Percentiles rank a stretch among this genome's conserved stretches.
Conservation (phyloP, 1,140 invertebrate species). For the Tetramorium parvispinum region DNA sequence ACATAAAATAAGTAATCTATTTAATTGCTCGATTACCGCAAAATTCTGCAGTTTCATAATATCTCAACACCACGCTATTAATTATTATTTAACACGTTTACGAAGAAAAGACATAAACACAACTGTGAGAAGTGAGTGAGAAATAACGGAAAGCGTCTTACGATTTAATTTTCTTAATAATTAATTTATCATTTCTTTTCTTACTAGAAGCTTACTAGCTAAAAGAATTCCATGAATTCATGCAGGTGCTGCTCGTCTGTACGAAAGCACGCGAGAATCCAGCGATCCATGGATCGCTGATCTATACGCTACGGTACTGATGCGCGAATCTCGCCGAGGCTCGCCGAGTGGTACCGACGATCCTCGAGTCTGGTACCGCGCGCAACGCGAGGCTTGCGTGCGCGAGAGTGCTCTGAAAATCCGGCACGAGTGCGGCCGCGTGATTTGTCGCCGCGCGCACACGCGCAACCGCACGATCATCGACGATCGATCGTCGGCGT, state of each 20-base stretch:
- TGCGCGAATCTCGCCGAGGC: slow-evolving; percentile 29
- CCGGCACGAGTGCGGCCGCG: slow-evolving; percentile 41
- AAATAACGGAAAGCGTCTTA: background rate
- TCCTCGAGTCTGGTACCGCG: slow-evolving; percentile 30
- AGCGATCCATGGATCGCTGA: background rate
- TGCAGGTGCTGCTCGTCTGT: background rate
- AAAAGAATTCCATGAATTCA: background rate
- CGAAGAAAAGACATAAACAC: background rate
- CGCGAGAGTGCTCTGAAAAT: slow-evolving; percentile 60
- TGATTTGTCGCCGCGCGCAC: slow-evolving; percentile 62
- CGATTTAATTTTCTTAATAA: background rate
- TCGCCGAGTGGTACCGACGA: slow-evolving; percentile 43
- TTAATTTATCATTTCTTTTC: background rate
- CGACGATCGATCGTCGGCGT: slow-evolving; percentile 11
- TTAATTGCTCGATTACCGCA: background rate
- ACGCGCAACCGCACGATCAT: background rate
- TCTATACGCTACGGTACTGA: slow-evolving; percentile 40
- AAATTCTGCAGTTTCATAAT: background rate
- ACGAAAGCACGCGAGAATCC: background rate
- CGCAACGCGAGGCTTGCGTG: slow-evolving; percentile 10
- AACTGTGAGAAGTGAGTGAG: too few relatives aligned
- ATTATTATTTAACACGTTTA: background rate
- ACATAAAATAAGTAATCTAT: background rate
- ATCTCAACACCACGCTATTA: background rate
- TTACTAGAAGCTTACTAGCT: background rate